Percentiles rank a stretch among this genome's conserved stretches.
phyloP scores from a whole-genome alignment of 2,888 invertebrate genomes.

The Lepidocyrtinus sp. region DNA sequence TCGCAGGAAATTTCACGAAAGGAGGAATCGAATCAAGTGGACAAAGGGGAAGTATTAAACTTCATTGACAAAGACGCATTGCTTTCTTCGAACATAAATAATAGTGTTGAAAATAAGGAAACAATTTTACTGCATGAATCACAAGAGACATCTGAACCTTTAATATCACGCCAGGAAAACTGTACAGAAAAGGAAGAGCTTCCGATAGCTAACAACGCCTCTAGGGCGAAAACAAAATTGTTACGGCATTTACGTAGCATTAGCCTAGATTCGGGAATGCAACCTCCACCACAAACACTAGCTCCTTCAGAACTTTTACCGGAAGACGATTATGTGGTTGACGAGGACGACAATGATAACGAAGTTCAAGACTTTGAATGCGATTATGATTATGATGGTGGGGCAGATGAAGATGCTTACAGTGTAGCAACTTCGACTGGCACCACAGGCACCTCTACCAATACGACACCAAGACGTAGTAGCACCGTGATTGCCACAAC shows the following conservation, averaged over 20 bases:
- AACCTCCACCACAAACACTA: slow-evolving; percentile 22
- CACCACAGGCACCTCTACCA: slow-evolving; percentile 48
- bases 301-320: neutral
- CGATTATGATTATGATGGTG: slow-evolving; percentile 39
- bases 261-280: slow-evolving; percentile 65
- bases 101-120: no score
- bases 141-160: no score
- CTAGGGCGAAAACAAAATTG: no score
- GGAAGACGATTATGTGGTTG: slow-evolving; percentile 30
- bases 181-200: no score
- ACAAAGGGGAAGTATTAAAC: no score
- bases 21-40: no score
- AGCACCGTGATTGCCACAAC: slow-evolving; percentile 43
- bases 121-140: no score
- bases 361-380: slow-evolving; percentile 38
- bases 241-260: slow-evolving; percentile 63
- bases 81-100: no score
- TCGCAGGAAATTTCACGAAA: no score
- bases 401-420: slow-evolving; percentile 55
- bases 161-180: no score
- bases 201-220: no score
- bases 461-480: slow-evolving; percentile 38
- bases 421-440: slow-evolving; percentile 57
- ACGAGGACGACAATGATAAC: slow-evolving; percentile 42
- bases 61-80: no score